Percentiles rank a stretch among this genome's conserved stretches.
Conservation (phyloP, 2,888 invertebrate species). For the Balanococcus diminutus region DNA sequence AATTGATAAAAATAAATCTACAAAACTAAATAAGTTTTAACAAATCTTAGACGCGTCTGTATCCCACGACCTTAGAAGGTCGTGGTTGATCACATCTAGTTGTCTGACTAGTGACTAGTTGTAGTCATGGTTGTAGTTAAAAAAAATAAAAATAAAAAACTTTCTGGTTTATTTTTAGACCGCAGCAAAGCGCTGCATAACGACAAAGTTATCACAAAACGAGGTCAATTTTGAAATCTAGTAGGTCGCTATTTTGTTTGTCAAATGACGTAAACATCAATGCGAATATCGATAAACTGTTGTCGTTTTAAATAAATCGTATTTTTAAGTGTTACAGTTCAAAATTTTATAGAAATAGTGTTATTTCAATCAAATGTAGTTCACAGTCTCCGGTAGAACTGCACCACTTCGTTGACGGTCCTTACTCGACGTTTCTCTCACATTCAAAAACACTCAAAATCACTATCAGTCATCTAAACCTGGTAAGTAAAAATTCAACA, state of each 20-base stretch:
- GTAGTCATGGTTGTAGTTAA: too few species aligned
- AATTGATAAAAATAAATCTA: too few species aligned
- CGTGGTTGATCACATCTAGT: too few species aligned
- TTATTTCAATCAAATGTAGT: neutral
- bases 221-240: neutral
- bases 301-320: constrained; percentile 20
- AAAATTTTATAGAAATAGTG: neutral
- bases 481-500: neutral
- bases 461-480: neutral
- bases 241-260: neutral
- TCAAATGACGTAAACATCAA: constrained; percentile 34
- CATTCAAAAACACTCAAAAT: neutral
- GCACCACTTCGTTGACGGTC: neutral
- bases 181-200: constrained; percentile 4
- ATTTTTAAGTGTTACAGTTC: neutral
- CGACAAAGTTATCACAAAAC: neutral
- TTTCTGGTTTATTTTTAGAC: too few species aligned
- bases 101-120: too few species aligned
- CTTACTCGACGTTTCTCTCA: neutral
- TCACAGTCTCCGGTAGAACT: neutral
- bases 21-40: too few species aligned
- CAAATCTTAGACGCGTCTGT: too few species aligned
- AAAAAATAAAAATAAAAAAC: too few species aligned
- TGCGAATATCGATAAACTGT: constrained; percentile 30
- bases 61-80: too few species aligned